Conservation (phyloP, 2,113 vertebrate genomes). For the Sturnira hondurensis region DNA sequence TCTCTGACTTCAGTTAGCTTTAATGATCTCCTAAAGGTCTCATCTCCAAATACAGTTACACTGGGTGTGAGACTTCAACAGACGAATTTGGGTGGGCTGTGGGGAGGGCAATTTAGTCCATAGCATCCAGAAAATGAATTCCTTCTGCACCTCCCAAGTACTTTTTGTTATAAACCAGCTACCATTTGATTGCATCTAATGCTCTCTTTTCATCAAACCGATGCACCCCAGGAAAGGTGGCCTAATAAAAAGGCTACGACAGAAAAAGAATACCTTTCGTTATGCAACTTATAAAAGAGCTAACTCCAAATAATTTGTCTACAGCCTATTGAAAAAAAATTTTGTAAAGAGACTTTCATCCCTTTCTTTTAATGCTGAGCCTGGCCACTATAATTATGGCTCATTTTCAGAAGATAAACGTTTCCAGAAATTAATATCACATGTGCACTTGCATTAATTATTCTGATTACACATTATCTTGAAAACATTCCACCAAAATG, state of each 20-base stretch:
- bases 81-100: not conserved
- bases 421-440: constrained; percentile 60
- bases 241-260: not conserved
- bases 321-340: not conserved
- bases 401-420: constrained; percentile 73
- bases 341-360: constrained; percentile 1
- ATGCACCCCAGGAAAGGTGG: not conserved
- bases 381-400: constrained; percentile 62
- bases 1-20: not conserved
- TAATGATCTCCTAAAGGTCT: not conserved
- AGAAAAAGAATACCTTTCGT: not conserved
- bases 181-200: not conserved
- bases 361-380: constrained; percentile 49
- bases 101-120: not conserved
- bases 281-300: not conserved
- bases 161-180: not conserved
- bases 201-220: not conserved
- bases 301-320: not conserved
- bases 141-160: not conserved
- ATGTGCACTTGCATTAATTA: constrained; percentile 74
- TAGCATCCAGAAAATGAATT: not conserved
- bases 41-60: not conserved
- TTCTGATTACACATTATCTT: constrained; percentile 70
- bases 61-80: not conserved
- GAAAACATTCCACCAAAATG: constrained; percentile 61